These are phyloP conservation scores for Troides oblongomaculatus DNA, from an alignment of 2,888 invertebrate genomes.

Conservation along the genomic window DNA sequence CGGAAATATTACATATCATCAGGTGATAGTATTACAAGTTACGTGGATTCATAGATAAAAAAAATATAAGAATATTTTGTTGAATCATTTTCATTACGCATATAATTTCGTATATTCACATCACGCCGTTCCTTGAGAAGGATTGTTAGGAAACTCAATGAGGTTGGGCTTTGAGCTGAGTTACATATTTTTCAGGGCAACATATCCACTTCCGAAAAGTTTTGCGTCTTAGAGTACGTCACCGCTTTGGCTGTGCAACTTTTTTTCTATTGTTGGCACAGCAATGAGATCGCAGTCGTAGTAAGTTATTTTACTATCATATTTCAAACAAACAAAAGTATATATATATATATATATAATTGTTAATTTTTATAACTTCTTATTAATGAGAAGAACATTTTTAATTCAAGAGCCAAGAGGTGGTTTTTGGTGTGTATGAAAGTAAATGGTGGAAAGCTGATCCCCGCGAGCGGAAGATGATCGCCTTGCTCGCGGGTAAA, in stretches of 20 bases:
- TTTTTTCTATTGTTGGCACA: conserved; percentile 64
- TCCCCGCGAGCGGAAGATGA: conserved; percentile 39
- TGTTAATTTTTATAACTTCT: not conserved
- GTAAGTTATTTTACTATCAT: conserved; percentile 34
- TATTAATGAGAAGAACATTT: not conserved
- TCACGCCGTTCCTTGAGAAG: no score
- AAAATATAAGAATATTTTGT: no score
- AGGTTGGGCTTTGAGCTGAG: no score
- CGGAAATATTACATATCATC: no score
- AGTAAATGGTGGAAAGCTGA: conserved; percentile 61
- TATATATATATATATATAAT: not conserved
- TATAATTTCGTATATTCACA: no score
- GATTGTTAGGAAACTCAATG: no score
- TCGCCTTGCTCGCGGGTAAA: conserved; percentile 52
- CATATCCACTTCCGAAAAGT: conserved; percentile 47
- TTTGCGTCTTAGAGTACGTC: conserved; percentile 55
- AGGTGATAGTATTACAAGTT: no score
- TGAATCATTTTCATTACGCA: no score
- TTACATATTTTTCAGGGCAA: conserved; percentile 42
- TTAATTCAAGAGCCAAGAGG: conserved; percentile 42
- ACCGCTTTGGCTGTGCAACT: conserved; percentile 49
- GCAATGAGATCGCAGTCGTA: conserved; percentile 54
- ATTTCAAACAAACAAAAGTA: no score
- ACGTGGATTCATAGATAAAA: no score
- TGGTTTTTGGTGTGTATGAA: conserved; percentile 49